Evolutionary conservation across 35 echinoderm and acorn worm genomes (phyloP).

Genomic region (Heliocidaris erythrogramma): DNA sequence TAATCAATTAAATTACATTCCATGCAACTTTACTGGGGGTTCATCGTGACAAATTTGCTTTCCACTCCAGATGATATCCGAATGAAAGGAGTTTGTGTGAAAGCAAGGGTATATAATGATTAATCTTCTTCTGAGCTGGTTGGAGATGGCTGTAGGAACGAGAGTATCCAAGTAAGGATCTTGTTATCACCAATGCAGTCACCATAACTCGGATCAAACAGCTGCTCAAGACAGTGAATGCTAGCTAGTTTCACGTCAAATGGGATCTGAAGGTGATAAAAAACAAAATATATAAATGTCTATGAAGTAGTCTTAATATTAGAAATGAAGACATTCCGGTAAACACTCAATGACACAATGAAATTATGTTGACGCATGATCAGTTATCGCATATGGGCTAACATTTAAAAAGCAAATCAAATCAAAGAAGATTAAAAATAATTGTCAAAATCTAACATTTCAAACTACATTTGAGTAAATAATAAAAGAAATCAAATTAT

Average conservation of each 20-base stretch:
- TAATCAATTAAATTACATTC: too few species aligned
- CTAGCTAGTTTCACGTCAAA: constrained; percentile 80
- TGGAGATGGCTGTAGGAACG: constrained; percentile 49
- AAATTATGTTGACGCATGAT: neutral
- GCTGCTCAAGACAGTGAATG: constrained; percentile 83
- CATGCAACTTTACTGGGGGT: neutral
- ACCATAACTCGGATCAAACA: constrained; percentile 93
- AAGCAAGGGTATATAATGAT: neutral
- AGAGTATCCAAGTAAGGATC: constrained; percentile 70
- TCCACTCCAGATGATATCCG: neutral
- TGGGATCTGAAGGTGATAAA: constrained; percentile 75
- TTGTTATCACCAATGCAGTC: constrained; percentile 76
- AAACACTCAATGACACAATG: neutral
- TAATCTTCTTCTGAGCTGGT: neutral
- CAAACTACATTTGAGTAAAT: too few species aligned
- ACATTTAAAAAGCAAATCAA: neutral
- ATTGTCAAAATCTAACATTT: too few species aligned
- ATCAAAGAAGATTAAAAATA: neutral
- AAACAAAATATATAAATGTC: neutral
- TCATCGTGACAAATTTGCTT: neutral
- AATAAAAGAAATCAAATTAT: too few species aligned
- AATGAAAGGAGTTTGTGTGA: neutral
- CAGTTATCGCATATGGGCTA: neutral
- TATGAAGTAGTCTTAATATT: neutral
- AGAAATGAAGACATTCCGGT: neutral